These are phyloP conservation scores for Corynorhinus townsendii DNA, from an alignment of 2,113 vertebrate species.

Conservation along the genomic window DNA sequence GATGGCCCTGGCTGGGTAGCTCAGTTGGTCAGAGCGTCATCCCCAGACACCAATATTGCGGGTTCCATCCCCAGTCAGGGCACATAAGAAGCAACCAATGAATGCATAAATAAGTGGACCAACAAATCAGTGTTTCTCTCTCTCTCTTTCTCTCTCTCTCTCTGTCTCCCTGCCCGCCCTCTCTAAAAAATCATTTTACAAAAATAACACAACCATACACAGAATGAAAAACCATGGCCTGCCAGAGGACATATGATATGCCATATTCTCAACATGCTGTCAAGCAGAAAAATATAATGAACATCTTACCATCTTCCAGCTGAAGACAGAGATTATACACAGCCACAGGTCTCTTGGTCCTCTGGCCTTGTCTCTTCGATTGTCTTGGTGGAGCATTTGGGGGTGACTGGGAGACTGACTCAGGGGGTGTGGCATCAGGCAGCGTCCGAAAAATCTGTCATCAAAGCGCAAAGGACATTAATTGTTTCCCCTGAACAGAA, in stretches of 20 bases:
- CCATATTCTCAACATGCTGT: constrained; percentile 5
- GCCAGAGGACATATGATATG: background rate
- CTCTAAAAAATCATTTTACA: background rate
- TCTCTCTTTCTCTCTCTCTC: too few species aligned
- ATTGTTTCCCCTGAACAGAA: constrained; percentile 73
- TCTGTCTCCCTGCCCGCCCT: too few species aligned
- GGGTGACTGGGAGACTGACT: constrained; percentile 80
- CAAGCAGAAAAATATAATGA: constrained; percentile 51
- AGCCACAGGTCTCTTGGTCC: constrained; percentile 92
- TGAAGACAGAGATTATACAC: constrained; percentile 95
- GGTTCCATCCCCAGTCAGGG: background rate
- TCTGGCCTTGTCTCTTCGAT: constrained; percentile 89
- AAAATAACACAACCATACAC: background rate
- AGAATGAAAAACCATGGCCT: constrained; percentile 30
- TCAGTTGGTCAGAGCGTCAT: background rate
- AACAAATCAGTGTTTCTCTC: background rate
- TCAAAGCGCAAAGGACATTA: constrained; percentile 78
- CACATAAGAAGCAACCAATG: background rate
- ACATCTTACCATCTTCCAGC: constrained; percentile 90
- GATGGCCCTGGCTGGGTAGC: background rate
- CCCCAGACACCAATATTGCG: background rate
- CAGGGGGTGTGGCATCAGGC: constrained; percentile 84
- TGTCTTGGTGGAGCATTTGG: constrained; percentile 91
- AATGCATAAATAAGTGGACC: background rate
- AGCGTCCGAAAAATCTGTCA: constrained; percentile 94